Evolutionary conservation across 2,888 invertebrate species (phyloP).

Genomic region (Agriopis aurantiaria): DNA sequence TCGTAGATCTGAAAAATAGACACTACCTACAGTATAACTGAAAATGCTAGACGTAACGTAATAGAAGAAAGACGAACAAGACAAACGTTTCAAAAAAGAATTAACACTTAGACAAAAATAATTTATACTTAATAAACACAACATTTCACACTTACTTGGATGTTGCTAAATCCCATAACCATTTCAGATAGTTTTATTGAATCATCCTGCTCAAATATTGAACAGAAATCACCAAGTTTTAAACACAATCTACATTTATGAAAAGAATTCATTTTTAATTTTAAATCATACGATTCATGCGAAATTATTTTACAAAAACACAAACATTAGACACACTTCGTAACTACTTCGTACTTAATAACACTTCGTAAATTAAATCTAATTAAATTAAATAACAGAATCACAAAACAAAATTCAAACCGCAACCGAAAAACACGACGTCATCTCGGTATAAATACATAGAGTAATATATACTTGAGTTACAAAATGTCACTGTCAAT

Average conservation of each 20-base stretch:
- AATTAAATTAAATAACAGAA: too few relatives aligned
- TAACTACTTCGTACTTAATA: too few relatives aligned
- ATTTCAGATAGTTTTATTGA: conserved; percentile 78
- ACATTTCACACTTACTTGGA: conserved; percentile 64
- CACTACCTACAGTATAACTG: not conserved
- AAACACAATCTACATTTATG: conserved; percentile 81
- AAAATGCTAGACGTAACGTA: not conserved
- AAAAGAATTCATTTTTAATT: conserved; percentile 62
- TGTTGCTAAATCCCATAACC: conserved; percentile 80
- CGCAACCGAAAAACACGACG: not conserved
- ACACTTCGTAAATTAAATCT: too few relatives aligned
- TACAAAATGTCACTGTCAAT: too few relatives aligned
- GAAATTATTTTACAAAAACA: not conserved
- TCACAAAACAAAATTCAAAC: conserved; percentile 10
- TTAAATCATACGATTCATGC: not conserved
- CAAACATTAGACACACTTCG: too few relatives aligned
- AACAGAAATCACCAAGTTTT: conserved; percentile 81
- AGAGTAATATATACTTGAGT: too few relatives aligned
- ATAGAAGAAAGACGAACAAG: not conserved
- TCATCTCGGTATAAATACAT: not conserved
- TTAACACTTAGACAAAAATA: not conserved
- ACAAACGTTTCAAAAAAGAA: not conserved
- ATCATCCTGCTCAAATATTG: conserved; percentile 82
- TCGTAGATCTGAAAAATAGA: conserved; percentile 70
- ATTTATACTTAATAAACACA: not conserved